Evolutionary conservation across 2,888 invertebrate species (phyloP), one percentile per base, ranked within the genome.

Genomic region (Drosophila infuscata): DNA sequence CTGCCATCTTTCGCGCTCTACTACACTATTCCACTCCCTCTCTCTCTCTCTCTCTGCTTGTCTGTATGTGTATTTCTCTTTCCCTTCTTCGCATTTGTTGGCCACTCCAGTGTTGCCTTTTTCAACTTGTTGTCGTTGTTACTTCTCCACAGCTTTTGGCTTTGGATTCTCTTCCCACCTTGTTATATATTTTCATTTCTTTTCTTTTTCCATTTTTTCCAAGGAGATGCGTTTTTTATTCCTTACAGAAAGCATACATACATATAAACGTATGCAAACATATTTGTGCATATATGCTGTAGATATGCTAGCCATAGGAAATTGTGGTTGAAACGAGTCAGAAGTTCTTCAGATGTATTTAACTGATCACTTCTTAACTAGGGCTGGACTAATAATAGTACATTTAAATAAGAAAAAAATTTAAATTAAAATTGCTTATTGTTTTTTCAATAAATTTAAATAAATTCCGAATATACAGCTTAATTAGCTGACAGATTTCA

Each of bases 81-180:
- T 57, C 35, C 58, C 30, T 60, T 36, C 56, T 60, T 67, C 11
- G 53, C 68, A 35, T 77, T 69, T 81, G 81, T 76, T 66, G 46
- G 68, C 79, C 79, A 79, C 81, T 79, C 72, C 72, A 83, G 52
- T 77, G 81, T 72, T 81, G 84, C 81, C 81, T 83, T 83, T 80
- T 81, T 70, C 48, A 52, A 59, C 84, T 70, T 66, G 62, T 54
- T 57, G 46, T 46, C 46, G 54, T 36, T 52, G 70, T 35, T 63
- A 49, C 68, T 67, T 54, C 61, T 57, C 56, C 59, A 57, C 62
- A 74, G 79, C 84, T 87, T 82, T 83, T 76, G 81, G 81, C 70
- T 76, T 81, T 83, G 43, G 66, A 67, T 82, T 73, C 71, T 73
- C 71, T 59, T 64, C 35, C 53, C 68, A 67, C 35, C 35, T 70